phyloP scores from a whole-genome alignment of 2,113 vertebrate genomes.

The Halcyon malimbica region DNA sequence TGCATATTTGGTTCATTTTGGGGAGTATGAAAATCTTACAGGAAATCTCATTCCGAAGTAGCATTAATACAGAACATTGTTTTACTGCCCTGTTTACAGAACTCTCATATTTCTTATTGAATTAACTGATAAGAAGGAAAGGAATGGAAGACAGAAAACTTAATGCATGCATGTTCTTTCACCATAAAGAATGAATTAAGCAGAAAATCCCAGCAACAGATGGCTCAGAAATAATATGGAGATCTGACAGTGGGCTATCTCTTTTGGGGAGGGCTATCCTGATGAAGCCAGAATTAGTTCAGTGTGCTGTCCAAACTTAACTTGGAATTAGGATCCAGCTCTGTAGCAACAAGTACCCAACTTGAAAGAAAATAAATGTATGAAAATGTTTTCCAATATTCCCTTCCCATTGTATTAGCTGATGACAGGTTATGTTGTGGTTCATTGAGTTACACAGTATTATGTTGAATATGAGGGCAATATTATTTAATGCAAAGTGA shows the following conservation, averaged over 20 bases:
- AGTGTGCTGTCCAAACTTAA: background rate
- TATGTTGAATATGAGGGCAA: constrained; percentile 22
- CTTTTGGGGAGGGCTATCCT: background rate
- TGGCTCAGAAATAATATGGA: background rate
- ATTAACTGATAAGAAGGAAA: background rate
- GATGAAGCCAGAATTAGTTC: background rate
- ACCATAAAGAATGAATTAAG: background rate
- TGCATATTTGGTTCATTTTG: background rate
- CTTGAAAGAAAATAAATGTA: constrained; percentile 9
- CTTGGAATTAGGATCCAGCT: constrained; percentile 1
- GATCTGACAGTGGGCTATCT: background rate
- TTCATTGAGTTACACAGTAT: constrained; percentile 47
- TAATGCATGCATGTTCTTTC: background rate
- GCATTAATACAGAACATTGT: background rate
- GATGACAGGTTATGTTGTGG: constrained; percentile 33
- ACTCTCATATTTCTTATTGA: background rate
- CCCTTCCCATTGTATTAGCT: constrained; percentile 31
- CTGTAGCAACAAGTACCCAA: constrained; percentile 9
- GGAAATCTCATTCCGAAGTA: background rate
- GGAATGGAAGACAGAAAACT: background rate
- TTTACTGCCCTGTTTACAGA: background rate
- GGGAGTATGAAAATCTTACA: background rate
- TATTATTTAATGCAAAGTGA: constrained; percentile 34
- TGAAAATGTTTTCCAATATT: constrained; percentile 29
- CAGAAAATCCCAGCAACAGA: background rate